Percentiles rank a stretch among this genome's conserved stretches.
phyloP scores from a whole-genome alignment of 2,888 invertebrate species.

The Arenicola marina region DNA sequence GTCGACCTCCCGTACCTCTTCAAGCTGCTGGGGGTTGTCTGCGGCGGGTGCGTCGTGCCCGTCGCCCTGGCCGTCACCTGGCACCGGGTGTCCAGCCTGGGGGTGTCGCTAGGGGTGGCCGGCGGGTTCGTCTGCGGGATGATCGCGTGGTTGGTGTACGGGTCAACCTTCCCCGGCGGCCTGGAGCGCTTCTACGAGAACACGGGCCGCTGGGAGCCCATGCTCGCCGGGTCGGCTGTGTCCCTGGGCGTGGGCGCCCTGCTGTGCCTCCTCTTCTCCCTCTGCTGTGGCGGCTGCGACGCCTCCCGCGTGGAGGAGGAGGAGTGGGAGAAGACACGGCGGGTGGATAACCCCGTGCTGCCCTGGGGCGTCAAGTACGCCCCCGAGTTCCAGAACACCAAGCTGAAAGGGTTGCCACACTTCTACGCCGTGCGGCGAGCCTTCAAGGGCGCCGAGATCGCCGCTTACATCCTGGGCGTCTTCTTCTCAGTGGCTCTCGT shows the following conservation, averaged over 20 bases:
- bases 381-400: constrained; percentile 20
- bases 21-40: constrained; percentile 25
- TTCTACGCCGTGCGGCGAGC: constrained; percentile 33
- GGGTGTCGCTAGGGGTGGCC: constrained; percentile 22
- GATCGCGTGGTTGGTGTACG: constrained; percentile 29
- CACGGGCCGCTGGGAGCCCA: constrained; percentile 16
- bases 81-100: constrained; percentile 28
- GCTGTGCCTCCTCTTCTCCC: constrained; percentile 23
- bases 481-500: constrained; percentile 26
- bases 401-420: constrained; percentile 27
- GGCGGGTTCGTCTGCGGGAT: constrained; percentile 23
- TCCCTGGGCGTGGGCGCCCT: constrained; percentile 31
- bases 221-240: constrained; percentile 22
- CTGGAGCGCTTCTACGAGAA: constrained; percentile 25
- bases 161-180: constrained; percentile 21
- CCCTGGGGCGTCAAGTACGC: constrained; percentile 35
- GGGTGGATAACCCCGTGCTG: constrained; percentile 32
- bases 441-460: constrained; percentile 28
- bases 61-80: constrained; percentile 31
- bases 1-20: constrained; percentile 28
- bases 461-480: constrained; percentile 33
- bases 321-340: constrained; percentile 34
- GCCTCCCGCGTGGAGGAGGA: constrained; percentile 24
- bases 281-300: constrained; percentile 34
- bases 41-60: constrained; percentile 32